Base-by-base conservation (phyloP, 2,113 vertebrate species). In the Osmerus eperlanus region DNA sequence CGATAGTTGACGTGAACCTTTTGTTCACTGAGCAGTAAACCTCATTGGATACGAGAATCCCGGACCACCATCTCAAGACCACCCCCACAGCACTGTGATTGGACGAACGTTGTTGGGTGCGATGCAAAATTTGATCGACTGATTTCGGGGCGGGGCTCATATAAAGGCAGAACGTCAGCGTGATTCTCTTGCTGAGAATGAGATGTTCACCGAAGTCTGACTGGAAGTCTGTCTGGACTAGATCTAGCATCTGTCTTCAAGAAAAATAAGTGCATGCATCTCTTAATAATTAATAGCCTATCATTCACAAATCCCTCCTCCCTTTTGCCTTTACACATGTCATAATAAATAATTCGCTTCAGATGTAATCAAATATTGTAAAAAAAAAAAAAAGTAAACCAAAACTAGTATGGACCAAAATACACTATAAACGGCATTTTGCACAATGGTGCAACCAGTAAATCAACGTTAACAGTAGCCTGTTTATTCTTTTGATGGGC, bases 71-170 rank as follows among this genome's bases (percentile, higher is more conserved):
- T 81, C 74, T 75, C 56, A 67, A 85, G 84, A 84, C 88, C 82
- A 66, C 84, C 78, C 84, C 79, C 68, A 18, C 19, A 1, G 54
- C 3, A 3, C 15, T 15, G 32, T 79, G 91, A 93, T 92, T 93
- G 91, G 92, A 70, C 63, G 1, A 78, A 68, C 13, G 23, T 67
- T 54, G 72, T 63, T 47, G 87, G 84, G 89, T 78, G 73, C 52
- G 87, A 89, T 87, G 84, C 72, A 76, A 86, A 91, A 91, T 87
- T 90, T 92, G 87, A 93, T 93, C 91, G 92, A 92, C 91, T 92
- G 91, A 93, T 93, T 93, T 93, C 81, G 55, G 84, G 91, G 92
- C 90, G 92, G 89, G 61, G 84, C 78, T 78, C 14, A 14, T 74
- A 70, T 91, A 90, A 92, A 91, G 83, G 86, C 76, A 71, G 84